phyloP scores from a whole-genome alignment of 2,113 vertebrate genomes.

The Pampusana beccarii region DNA sequence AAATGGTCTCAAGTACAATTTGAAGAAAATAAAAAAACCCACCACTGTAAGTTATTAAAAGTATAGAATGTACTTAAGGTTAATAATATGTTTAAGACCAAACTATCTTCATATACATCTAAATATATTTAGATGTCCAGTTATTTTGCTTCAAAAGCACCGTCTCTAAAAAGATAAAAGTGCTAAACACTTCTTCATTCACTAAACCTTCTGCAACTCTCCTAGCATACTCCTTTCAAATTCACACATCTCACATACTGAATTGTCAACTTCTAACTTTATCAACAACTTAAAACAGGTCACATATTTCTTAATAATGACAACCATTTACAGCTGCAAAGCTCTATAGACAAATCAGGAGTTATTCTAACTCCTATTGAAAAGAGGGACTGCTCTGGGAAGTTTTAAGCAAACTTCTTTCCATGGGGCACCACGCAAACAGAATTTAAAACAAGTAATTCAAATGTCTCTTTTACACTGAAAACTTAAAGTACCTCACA shows the following conservation, averaged over 20 bases:
- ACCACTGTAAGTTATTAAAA: not conserved
- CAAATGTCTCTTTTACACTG: not conserved
- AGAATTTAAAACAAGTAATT: not conserved
- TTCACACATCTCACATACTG: not conserved
- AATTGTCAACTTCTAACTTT: conserved; percentile 39
- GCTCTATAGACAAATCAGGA: not conserved
- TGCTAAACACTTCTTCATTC: not conserved
- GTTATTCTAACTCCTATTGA: not conserved
- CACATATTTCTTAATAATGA: not conserved
- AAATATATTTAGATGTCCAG: not conserved
- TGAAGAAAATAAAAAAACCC: not conserved
- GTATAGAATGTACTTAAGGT: not conserved
- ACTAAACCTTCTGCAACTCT: not conserved
- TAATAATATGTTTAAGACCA: not conserved
- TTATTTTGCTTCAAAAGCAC: conserved; percentile 25
- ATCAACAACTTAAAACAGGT: not conserved
- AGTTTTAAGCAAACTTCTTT: not conserved
- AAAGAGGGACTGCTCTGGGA: not conserved
- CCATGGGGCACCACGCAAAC: not conserved
- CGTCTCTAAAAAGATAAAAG: not conserved
- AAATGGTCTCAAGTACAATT: not conserved
- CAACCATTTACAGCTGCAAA: not conserved
- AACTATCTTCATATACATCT: not conserved
- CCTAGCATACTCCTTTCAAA: not conserved
- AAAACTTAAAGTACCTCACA: not conserved